Evolutionary conservation across 2,113 vertebrate genomes (phyloP).

Genomic region (Elachura formosa): DNA sequence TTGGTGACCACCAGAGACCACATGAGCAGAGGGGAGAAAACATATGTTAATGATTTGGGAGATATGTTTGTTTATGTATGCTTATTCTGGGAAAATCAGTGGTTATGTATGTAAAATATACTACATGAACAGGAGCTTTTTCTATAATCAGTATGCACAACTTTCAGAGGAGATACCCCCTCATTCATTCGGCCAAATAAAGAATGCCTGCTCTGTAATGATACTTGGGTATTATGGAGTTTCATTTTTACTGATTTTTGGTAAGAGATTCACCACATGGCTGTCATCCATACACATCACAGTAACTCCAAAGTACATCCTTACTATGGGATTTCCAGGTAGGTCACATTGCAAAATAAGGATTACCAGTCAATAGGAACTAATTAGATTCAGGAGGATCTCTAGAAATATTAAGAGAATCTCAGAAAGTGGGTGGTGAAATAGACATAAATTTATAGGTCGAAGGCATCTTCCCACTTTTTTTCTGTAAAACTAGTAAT

Average conservation of each 20-base stretch:
- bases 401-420: background rate
- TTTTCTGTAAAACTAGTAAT: background rate
- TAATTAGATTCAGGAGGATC: background rate
- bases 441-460: background rate
- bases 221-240: background rate
- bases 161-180: background rate
- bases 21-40: background rate
- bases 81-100: background rate
- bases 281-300: background rate
- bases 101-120: background rate
- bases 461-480: background rate
- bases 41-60: background rate
- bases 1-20: background rate
- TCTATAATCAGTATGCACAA: background rate
- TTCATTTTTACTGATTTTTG: background rate
- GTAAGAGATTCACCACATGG: background rate
- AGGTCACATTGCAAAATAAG: background rate
- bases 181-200: fast-evolving
- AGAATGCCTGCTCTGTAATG: background rate
- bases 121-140: background rate
- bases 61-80: background rate
- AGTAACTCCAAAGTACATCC: background rate
- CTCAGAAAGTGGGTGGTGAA: background rate
- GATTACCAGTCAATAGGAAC: background rate
- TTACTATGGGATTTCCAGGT: background rate